These are phyloP conservation scores for Psilanteris sp. DNA, from an alignment of 1,140 invertebrate species.

Conservation along the genomic window DNA sequence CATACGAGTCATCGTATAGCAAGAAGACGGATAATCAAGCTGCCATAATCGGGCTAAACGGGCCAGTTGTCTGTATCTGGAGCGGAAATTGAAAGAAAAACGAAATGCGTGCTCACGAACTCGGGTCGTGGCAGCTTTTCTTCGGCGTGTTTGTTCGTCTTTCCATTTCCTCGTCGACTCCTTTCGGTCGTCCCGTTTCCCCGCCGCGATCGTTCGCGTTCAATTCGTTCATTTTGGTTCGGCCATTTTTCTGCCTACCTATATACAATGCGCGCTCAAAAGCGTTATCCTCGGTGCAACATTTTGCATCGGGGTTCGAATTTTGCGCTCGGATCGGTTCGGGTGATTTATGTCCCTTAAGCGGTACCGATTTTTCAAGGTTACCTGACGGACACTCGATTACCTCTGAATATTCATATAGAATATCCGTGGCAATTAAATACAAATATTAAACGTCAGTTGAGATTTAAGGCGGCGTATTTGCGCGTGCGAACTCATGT, in stretches of 20 bases:
- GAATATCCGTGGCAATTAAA: too few species aligned
- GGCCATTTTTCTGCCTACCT: neutral
- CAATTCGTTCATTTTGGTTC: too few species aligned
- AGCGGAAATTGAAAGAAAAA: constrained; percentile 63
- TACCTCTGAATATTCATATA: too few species aligned
- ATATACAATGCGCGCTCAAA: too few species aligned
- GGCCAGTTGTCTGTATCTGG: constrained; percentile 58
- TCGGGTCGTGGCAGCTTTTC: constrained; percentile 7
- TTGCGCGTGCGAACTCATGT: constrained; percentile 32
- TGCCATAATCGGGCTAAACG: constrained; percentile 53
- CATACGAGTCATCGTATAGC: constrained; percentile 32
- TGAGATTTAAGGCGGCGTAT: constrained; percentile 40
- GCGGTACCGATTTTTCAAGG: constrained; percentile 37
- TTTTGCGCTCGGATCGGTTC: constrained; percentile 7
- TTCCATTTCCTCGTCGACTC: constrained; percentile 1
- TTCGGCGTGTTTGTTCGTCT: constrained; percentile 4
- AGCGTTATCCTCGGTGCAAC: too few species aligned
- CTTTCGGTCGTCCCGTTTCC: neutral
- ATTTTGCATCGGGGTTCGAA: too few species aligned
- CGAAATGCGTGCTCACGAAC: constrained; percentile 35
- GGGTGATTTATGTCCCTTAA: constrained; percentile 37
- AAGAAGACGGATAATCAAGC: constrained; percentile 48
- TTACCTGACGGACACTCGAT: too few species aligned
- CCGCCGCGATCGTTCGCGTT: neutral
- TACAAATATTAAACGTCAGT: constrained; percentile 44